These are phyloP conservation scores for Merodon equestris DNA, from an alignment of 2,888 invertebrate genomes.

Conservation along the genomic window DNA sequence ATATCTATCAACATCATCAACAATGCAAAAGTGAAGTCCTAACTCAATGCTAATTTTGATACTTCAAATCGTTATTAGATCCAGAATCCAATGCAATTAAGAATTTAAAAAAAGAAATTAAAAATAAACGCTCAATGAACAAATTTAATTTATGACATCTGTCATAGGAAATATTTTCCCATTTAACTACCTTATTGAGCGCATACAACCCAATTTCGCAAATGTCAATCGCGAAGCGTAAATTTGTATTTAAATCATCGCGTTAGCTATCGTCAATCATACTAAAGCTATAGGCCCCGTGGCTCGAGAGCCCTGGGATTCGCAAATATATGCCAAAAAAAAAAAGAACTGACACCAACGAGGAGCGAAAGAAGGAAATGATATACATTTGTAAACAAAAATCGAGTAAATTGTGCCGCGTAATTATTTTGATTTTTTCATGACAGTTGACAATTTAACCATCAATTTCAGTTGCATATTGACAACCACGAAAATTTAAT, in stretches of 20 bases:
- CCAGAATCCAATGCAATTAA: too few species aligned
- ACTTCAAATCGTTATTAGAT: too few species aligned
- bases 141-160: constrained; percentile 4
- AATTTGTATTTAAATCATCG: constrained; percentile 4
- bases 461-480: constrained; percentile 45
- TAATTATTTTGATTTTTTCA: constrained; percentile 15
- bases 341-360: background rate
- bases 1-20: too few species aligned
- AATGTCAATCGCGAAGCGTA: constrained; percentile 2
- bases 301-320: too few species aligned
- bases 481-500: constrained; percentile 35
- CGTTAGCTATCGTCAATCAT: background rate
- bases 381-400: constrained; percentile 17
- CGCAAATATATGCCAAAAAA: background rate
- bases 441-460: constrained; percentile 47
- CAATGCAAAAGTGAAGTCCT: too few species aligned
- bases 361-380: background rate
- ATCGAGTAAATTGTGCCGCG: constrained; percentile 3
- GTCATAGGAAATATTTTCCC: background rate
- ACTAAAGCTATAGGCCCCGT: too few species aligned
- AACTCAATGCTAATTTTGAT: too few species aligned
- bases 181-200: background rate
- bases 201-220: background rate
- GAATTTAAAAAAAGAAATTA: too few species aligned
- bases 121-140: background rate